Evolutionary conservation across 2,797 vertebrate species (phyloP).

Genomic region (Lophura swinhoii): DNA sequence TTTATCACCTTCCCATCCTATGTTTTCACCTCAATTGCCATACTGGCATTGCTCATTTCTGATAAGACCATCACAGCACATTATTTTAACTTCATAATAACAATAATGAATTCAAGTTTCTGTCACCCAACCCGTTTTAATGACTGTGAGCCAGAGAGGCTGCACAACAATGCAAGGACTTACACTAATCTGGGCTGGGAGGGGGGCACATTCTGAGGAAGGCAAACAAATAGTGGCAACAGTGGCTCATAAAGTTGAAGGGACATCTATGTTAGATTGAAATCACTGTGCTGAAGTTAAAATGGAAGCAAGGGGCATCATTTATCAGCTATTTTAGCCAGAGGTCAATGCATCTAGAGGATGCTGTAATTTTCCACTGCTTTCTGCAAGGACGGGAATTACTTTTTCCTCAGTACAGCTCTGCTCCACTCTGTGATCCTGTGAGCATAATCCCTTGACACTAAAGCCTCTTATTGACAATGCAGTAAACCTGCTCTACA

Average conservation of each 20-base stretch:
- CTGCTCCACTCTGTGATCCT: constrained; percentile 56
- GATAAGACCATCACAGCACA: neutral
- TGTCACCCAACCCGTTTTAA: neutral
- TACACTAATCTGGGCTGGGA: neutral
- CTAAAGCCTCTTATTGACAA: constrained; percentile 69
- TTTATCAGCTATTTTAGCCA: constrained; percentile 46
- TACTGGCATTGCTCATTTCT: neutral
- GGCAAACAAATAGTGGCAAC: neutral
- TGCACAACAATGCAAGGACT: neutral
- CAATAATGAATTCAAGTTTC: neutral
- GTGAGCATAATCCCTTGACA: constrained; percentile 53
- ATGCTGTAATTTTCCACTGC: constrained; percentile 70
- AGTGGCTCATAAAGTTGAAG: neutral
- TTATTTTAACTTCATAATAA: neutral
- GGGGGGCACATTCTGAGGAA: neutral
- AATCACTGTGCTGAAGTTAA: neutral
- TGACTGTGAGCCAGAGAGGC: neutral
- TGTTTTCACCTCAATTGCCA: neutral
- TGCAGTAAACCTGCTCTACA: constrained; percentile 46
- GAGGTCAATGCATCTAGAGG: constrained; percentile 46
- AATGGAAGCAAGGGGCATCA: neutral
- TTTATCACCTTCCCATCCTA: neutral
- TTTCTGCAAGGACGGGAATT: constrained; percentile 47
- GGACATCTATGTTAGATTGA: neutral
- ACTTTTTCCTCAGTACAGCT: constrained; percentile 41